Evolutionary conservation across 2,888 invertebrate genomes (phyloP), one percentile per base, ranked within the genome.

Genomic region (Pyrrhia umbra): DNA sequence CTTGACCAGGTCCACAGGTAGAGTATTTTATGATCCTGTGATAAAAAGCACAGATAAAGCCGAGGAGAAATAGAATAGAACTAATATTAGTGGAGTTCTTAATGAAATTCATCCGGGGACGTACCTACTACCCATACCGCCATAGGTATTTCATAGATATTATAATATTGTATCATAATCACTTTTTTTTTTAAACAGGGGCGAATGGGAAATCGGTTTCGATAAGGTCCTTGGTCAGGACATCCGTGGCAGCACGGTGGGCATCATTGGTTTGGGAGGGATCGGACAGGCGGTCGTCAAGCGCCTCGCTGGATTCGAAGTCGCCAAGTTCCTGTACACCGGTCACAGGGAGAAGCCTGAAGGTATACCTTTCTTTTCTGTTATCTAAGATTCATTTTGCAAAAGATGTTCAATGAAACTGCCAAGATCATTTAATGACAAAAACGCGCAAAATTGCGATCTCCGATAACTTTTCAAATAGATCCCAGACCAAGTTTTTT

Each of bases 221-320:
- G 93, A 96, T 69, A 98, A 97, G 96, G 93, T 97, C 85, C 95
- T 98, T 65, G 99, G 99, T 0, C 96, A 96, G 79, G 98, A 98
- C 55, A 89, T 99, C 3, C 95, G 96, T 2, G 97, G 96, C 43
- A 97, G 98, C 21, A 97, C 97, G 0, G 97, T 99, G 0, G 98
- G 98, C 2, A 96, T 98, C 42, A 96, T 97, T 18, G 98, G 98
- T 0, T 95, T 98, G 68, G 98, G 98, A 0, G 95, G 98, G 54
- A 98, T 98, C 76, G 98, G 98, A 0, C 96, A 96, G 79, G 97
- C 97, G 65, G 96, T 98, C 2, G 98, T 97, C 2, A 96, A 96
- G 79, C 95, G 97, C 55, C 90, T 99, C 6, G 94, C 96, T 42
- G 96, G 97, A 0, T 99, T 99, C 84, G 96, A 97, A 68, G 96